These are phyloP conservation scores for Oegoconia quadripuncta DNA, from an alignment of 2,888 invertebrate genomes.

Conservation along the genomic window DNA sequence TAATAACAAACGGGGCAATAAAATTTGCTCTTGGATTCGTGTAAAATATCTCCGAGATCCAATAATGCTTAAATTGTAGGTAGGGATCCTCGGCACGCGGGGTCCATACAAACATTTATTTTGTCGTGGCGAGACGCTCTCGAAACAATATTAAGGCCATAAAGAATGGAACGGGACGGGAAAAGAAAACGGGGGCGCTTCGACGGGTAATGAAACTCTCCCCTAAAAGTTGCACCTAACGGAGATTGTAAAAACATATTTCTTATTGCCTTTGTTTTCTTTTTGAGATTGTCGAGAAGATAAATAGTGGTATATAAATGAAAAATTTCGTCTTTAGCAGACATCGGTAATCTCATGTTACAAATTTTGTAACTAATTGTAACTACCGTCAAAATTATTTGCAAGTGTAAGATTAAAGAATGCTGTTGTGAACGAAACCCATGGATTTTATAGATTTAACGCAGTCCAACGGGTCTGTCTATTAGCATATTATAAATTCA, in stretches of 20 bases:
- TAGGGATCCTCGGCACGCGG: conserved; percentile 27
- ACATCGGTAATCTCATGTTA: too few relatives aligned
- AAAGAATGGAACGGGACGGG: conserved; percentile 45
- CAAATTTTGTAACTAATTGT: too few relatives aligned
- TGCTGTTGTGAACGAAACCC: too few relatives aligned
- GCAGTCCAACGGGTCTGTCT: too few relatives aligned
- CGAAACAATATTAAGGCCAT: conserved; percentile 63
- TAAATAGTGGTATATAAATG: too few relatives aligned
- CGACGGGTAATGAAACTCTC: conserved; percentile 54
- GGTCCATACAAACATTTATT: conserved; percentile 59
- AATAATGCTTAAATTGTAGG: conserved; percentile 52
- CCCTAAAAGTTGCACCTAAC: conserved; percentile 42
- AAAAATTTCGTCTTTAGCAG: too few relatives aligned
- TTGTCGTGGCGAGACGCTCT: conserved; percentile 44
- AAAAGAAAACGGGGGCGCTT: conserved; percentile 40
- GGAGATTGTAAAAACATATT: conserved; percentile 38
- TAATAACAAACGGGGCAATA: conserved; percentile 48
- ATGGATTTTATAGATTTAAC: too few relatives aligned
- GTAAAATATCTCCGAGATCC: conserved; percentile 50
- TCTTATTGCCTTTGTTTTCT: conserved; percentile 13
- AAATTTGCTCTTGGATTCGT: conserved; percentile 32
- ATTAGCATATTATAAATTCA: too few relatives aligned
- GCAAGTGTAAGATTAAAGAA: too few relatives aligned
- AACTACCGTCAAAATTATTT: too few relatives aligned
- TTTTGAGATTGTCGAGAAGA: not conserved